These are phyloP conservation scores for Heptranchias perlo DNA, from an alignment of 2,113 vertebrate genomes.

Conservation along the genomic window DNA sequence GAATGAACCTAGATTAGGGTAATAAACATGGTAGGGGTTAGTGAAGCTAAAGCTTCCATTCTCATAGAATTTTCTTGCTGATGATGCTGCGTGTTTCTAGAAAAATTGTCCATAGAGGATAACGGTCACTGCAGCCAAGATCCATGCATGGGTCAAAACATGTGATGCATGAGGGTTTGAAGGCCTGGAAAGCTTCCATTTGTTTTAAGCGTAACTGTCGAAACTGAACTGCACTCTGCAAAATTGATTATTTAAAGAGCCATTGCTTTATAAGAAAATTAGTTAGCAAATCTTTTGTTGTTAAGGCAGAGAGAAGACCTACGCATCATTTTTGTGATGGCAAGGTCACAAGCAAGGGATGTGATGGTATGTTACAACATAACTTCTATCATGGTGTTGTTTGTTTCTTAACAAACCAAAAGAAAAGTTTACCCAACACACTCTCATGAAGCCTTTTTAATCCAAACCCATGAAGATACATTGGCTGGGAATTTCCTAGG, in stretches of 20 bases:
- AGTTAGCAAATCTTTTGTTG: neutral
- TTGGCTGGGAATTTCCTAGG: neutral
- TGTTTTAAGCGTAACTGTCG: neutral
- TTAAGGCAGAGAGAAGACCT: neutral
- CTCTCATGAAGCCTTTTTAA: neutral
- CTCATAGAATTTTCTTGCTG: neutral
- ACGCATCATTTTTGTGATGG: neutral
- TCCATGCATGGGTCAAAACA: neutral
- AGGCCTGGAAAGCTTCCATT: neutral
- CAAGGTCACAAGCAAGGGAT: neutral
- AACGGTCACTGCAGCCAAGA: neutral
- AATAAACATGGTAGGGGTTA: neutral
- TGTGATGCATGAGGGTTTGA: slow-evolving; percentile 6
- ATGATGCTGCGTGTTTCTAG: neutral
- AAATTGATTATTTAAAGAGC: neutral
- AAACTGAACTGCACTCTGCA: neutral
- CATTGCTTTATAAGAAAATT: too few relatives aligned
- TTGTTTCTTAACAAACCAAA: neutral
- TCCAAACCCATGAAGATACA: neutral
- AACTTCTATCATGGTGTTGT: neutral
- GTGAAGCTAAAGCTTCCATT: slow-evolving; percentile 7
- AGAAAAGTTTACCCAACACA: neutral
- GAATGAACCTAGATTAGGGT: neutral
- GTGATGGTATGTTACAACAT: neutral
- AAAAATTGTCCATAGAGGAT: neutral